Evolutionary conservation across 1,140 invertebrate genomes (phyloP).

Genomic region (Drosophila pseudoobscura): DNA sequence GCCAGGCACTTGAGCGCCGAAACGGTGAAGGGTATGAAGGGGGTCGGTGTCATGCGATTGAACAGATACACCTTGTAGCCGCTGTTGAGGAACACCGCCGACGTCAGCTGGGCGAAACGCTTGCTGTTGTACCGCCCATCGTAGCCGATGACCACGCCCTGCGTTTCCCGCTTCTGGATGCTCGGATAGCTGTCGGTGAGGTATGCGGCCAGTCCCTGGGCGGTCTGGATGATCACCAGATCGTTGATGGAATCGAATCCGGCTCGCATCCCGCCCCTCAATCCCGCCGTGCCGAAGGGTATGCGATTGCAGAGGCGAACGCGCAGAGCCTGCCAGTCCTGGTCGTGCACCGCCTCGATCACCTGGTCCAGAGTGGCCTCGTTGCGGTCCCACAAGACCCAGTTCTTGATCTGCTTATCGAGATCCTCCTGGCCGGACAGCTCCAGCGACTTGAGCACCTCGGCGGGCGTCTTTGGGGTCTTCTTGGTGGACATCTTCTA

Average conservation of each 20-base stretch:
- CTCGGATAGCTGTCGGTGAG: conserved; percentile 85
- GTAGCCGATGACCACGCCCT: conserved; percentile 95
- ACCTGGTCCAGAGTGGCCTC: conserved; percentile 61
- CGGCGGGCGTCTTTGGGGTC: conserved; percentile 20
- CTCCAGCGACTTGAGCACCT: conserved; percentile 32
- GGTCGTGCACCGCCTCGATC: conserved; percentile 34
- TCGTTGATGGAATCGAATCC: conserved; percentile 98
- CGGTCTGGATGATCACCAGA: conserved; percentile 97
- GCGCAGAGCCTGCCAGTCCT: conserved; percentile 57
- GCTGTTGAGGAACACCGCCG: conserved; percentile 91
- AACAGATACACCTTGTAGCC: conserved; percentile 94
- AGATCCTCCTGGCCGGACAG: conserved; percentile 51
- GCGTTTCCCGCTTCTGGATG: conserved; percentile 84
- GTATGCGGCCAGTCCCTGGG: conserved; percentile 95
- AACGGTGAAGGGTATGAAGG: conserved; percentile 94
- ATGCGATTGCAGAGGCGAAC: conserved; percentile 84
- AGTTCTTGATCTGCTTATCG: conserved; percentile 55
- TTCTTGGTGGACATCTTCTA: conserved; percentile 22
- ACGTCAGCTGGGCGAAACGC: conserved; percentile 95
- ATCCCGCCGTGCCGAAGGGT: conserved; percentile 93
- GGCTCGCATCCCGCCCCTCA: conserved; percentile 95
- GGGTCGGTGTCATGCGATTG: conserved; percentile 93
- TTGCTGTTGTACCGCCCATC: conserved; percentile 97
- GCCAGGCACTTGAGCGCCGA: conserved; percentile 88
- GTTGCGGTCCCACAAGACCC: conserved; percentile 66